Base-by-base conservation (phyloP, 1,140 invertebrate species). In the Adoxophyes honmai region DNA sequence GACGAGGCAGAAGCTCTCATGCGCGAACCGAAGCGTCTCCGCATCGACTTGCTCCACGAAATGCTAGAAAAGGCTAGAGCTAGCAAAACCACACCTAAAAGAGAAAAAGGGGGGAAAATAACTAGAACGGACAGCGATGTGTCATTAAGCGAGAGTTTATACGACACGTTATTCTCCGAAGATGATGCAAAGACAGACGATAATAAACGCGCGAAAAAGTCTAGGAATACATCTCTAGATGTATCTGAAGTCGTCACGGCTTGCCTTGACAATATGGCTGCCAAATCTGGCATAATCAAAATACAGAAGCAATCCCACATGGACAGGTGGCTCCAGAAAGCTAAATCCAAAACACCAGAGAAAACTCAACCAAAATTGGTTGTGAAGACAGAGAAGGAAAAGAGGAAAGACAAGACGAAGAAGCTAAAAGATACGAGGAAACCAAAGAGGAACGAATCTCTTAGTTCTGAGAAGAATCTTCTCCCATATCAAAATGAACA, bases 1-100 rank as follows among this genome's bases (percentile, higher is more conserved):
- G 69, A 87, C 16, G 92, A 93, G 80, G 92, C 91, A n/a, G 89
- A 91, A 66, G 73, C 68, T 39, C 57, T 90, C 33, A 38, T 80
- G 4, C 65, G 74, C 38, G 83, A 89, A 62, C 86, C 86, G 9
- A 84, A 83, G 55, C 73, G 86, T 48, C 59, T 87, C 13, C 70
- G 89, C 62, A 88, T 89, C 42, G 82, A 90, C 36, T 63, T 86
- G 18, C 73, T 90, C 34, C 77, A 80, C 66, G 77, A 78, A 34
- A 86, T 89, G 78, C 64, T 89, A 1, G 59, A 72, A 37, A 75
- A 80, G 34, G 36, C 59, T 4, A 72, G 62, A 68, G 34, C 57
- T 10, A 7, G 18, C 4, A 82, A 79, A 77, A 62, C 48, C 13
- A 70, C 62, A 34, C 61, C 69, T 16, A 79, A 81, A 70, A 55